phyloP scores from a whole-genome alignment of 2,888 invertebrate genomes.

The Orthosia gracilis region DNA sequence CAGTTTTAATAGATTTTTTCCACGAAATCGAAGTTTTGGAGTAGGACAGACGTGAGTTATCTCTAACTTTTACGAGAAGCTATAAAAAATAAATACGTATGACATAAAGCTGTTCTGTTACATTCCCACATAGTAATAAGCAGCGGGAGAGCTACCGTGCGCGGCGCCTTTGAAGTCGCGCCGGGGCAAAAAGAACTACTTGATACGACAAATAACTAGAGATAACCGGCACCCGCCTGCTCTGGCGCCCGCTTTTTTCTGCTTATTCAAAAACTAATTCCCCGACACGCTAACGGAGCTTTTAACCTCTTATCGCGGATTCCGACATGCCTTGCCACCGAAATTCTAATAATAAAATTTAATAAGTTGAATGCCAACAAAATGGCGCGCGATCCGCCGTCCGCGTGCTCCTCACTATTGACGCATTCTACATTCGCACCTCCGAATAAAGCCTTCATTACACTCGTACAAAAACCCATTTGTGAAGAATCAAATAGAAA shows the following conservation, averaged over 20 bases:
- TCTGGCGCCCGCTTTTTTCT: conserved; percentile 85
- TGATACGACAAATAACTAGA: conserved; percentile 89
- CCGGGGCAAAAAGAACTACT: conserved; percentile 82
- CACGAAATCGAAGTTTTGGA: conserved; percentile 73
- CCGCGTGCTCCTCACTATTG: conserved; percentile 70
- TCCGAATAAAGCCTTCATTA: conserved; percentile 89
- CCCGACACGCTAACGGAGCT: conserved; percentile 74
- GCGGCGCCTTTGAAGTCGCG: conserved; percentile 85
- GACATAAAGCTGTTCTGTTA: conserved; percentile 74
- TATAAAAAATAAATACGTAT: conserved; percentile 80
- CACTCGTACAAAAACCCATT: conserved; percentile 86
- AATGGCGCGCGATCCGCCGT: conserved; percentile 72
- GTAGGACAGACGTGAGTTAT: conserved; percentile 67
- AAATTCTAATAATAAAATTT: conserved; percentile 64
- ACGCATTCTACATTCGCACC: conserved; percentile 86
- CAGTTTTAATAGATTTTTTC: conserved; percentile 77
- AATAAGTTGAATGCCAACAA: conserved; percentile 62
- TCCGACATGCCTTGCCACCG: conserved; percentile 41
- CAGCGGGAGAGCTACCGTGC: conserved; percentile 84
- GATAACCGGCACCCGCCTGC: conserved; percentile 82
- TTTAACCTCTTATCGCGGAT: conserved; percentile 75
- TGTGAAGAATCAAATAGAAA: conserved; percentile 86
- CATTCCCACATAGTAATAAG: conserved; percentile 80
- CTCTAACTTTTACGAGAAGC: conserved; percentile 77
- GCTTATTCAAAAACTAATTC: conserved; percentile 81